Conservation (phyloP, 2,113 vertebrate species). For the Clinocottus analis region DNA sequence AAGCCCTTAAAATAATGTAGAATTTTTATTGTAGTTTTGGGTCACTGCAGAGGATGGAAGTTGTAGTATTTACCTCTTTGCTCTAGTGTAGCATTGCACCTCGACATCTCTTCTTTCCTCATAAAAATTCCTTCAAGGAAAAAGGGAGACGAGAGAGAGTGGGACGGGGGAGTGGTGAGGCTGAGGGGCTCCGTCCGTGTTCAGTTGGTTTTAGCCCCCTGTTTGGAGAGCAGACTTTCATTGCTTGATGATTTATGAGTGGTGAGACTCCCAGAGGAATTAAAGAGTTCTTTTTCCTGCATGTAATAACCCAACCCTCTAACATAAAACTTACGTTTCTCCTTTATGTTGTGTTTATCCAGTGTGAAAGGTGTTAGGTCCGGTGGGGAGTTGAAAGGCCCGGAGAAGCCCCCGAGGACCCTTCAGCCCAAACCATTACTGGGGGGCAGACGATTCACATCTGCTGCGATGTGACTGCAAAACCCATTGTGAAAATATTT, state of each 20-base stretch:
- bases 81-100: constrained; percentile 25
- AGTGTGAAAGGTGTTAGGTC: constrained; percentile 79
- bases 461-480: constrained; percentile 46
- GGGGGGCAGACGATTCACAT: constrained; percentile 44
- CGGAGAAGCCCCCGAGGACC: constrained; percentile 27
- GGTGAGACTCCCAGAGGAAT: constrained; percentile 66
- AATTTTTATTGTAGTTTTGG: constrained; percentile 22
- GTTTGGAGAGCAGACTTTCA: constrained; percentile 81
- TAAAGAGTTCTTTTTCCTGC: constrained; percentile 67
- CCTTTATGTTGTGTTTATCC: constrained; percentile 70
- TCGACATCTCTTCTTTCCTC: constrained; percentile 72
- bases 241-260: constrained; percentile 81
- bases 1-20: constrained; percentile 37
- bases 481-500: constrained; percentile 52
- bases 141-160: constrained; percentile 38
- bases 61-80: constrained; percentile 51
- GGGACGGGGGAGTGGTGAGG: constrained; percentile 42
- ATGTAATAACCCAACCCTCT: constrained; percentile 63
- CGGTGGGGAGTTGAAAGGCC: constrained; percentile 42
- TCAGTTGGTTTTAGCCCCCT: constrained; percentile 78
- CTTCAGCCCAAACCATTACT: constrained; percentile 46
- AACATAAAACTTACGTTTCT: constrained; percentile 70
- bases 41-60: constrained; percentile 42
- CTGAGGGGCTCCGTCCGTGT: constrained; percentile 56
- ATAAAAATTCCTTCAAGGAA: constrained; percentile 75